Evolutionary conservation across 2,888 invertebrate genomes (phyloP), one percentile per base, ranked within the genome.

Genomic region (Prosopocoilus inquinatus): DNA sequence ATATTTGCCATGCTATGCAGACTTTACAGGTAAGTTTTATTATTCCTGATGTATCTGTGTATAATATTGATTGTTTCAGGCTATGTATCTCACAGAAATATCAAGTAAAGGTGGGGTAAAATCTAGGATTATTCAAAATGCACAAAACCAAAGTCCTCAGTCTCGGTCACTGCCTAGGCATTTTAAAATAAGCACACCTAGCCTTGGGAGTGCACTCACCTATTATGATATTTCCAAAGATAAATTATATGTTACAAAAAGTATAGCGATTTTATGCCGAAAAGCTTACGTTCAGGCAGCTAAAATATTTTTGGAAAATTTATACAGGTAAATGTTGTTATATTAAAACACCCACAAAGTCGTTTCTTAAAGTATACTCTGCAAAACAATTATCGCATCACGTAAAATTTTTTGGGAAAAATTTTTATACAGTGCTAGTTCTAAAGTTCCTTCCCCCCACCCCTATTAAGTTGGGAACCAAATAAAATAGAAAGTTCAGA

Each of bases 1-100:
- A 94, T 75, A 95, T 98, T 66, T 94, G 95, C 76, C 90, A 89
- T 69, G 96, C 96, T 49, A 96, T 98, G 90, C 94, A 96, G 76
- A 94, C 94, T 35, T 82, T 97, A 65, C 95, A 96, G 81, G 89
- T 88, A 76, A 78, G 75, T 46, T 46, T 46, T 46, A 13, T 47
- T 46, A 16, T 28, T 49, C 12, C 15, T 43, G 2, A 8, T 15
- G 16, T 43, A 15, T 43, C 16, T 13, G 1, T 43, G 9, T 12
- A 11, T 36, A 5, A 11, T 11, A 7, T n/a, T 36, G 36, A 36
- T 5, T 12, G n/a, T 78, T 80, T 35, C 77, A 90, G 86, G 88
- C 92, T 64, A 93, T 94, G 93, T 92, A 91, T 72, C 88, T 93
- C 64, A 91, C 92, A 38, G 94, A 94, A 75, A 78, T 94, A 47